Evolutionary conservation across 2,888 invertebrate species (phyloP).

Genomic region (Heliconius ismenius): DNA sequence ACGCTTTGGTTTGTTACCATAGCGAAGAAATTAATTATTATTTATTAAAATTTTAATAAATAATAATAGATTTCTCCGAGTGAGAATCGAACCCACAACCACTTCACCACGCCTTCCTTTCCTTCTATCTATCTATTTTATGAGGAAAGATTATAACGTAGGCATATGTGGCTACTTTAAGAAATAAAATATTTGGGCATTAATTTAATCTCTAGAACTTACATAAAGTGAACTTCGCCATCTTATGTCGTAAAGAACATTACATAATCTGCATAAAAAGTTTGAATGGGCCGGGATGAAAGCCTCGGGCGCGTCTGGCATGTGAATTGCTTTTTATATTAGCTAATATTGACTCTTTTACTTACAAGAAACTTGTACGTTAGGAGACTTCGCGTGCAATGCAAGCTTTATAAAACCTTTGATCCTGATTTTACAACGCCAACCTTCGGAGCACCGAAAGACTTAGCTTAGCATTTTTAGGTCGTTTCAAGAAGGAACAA

Average conservation of each 20-base stretch:
- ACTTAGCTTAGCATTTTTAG: background rate
- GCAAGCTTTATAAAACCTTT: conserved; percentile 31
- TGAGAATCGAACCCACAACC: too few relatives aligned
- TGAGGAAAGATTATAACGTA: too few relatives aligned
- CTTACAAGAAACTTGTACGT: conserved; percentile 47
- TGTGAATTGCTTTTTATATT: conserved; percentile 76
- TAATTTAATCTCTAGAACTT: conserved; percentile 48
- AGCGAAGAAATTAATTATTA: too few relatives aligned
- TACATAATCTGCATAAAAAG: conserved; percentile 80
- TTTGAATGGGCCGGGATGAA: conserved; percentile 77
- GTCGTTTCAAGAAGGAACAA: background rate
- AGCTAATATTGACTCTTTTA: conserved; percentile 68
- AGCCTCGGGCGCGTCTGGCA: conserved; percentile 74
- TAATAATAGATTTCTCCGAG: too few relatives aligned
- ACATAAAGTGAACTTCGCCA: conserved; percentile 77
- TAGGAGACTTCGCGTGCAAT: conserved; percentile 31
- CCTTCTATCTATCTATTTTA: too few relatives aligned
- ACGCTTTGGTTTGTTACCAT: too few relatives aligned
- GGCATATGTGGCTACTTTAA: background rate
- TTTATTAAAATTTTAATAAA: too few relatives aligned
- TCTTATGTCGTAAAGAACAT: conserved; percentile 78
- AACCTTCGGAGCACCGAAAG: background rate
- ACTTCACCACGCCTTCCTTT: too few relatives aligned
- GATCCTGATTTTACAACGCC: conserved; percentile 28
- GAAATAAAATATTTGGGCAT: background rate